phyloP scores from a whole-genome alignment of 2,888 invertebrate genomes.

The Leptopilina myrica region DNA sequence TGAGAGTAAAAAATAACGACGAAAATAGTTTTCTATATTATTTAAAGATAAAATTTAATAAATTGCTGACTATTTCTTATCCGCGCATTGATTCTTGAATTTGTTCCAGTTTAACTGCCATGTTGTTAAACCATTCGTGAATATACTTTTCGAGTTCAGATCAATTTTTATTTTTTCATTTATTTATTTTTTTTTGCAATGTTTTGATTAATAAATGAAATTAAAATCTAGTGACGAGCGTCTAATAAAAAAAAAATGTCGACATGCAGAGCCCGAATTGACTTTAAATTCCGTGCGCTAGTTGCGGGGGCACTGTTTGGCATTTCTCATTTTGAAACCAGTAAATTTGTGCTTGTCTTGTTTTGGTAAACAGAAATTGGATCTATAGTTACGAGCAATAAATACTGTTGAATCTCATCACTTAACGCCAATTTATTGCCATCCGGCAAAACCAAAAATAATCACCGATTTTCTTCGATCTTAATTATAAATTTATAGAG shows the following conservation, averaged over 20 bases:
- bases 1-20: conserved; percentile 57
- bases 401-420: conserved; percentile 16
- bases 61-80: conserved; percentile 54
- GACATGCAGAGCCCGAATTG: conserved; percentile 28
- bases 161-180: conserved; percentile 24
- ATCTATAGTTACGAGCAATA: conserved; percentile 38
- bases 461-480: conserved; percentile 29
- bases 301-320: conserved; percentile 34
- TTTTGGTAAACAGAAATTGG: conserved; percentile 33
- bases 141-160: conserved; percentile 40
- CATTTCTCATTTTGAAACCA: conserved; percentile 28
- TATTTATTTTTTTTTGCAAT: not conserved
- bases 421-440: conserved; percentile 31
- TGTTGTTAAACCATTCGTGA: conserved; percentile 22
- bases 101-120: conserved; percentile 59
- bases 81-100: conserved; percentile 57
- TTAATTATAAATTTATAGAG: conserved; percentile 8
- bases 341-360: conserved; percentile 36
- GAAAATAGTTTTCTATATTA: conserved; percentile 59
- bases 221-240: conserved; percentile 35
- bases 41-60: conserved; percentile 60
- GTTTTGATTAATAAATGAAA: conserved; percentile 28
- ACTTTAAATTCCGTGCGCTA: conserved; percentile 27
- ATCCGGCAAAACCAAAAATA: conserved; percentile 15
- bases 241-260: conserved; percentile 6